These are phyloP conservation scores for Lepus townsendii DNA, from an alignment of 2,797 vertebrate species.

Conservation along the genomic window DNA sequence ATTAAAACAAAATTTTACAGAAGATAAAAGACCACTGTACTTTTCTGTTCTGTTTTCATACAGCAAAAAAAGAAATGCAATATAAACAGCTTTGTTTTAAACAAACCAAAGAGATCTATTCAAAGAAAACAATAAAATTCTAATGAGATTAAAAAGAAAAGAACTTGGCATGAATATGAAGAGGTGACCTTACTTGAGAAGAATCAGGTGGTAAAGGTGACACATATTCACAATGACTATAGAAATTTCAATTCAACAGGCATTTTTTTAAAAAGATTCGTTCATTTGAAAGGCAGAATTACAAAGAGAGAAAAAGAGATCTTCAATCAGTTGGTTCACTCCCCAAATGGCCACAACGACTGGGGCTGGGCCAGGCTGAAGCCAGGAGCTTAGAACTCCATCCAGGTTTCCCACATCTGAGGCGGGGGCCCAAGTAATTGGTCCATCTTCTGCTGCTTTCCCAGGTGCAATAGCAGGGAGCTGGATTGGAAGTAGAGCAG, in stretches of 20 bases:
- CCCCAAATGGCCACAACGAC: too few relatives aligned
- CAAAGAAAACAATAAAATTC: neutral
- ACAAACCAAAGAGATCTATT: neutral
- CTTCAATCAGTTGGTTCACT: too few relatives aligned
- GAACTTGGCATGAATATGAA: neutral
- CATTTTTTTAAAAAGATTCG: neutral
- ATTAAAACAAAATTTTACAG: conserved; percentile 4
- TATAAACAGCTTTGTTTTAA: conserved; percentile 1
- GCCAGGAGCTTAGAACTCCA: too few relatives aligned
- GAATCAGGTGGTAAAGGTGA: neutral
- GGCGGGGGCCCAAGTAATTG: too few relatives aligned
- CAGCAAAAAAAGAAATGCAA: neutral
- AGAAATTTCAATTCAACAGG: conserved; percentile 8
- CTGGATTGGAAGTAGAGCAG: too few relatives aligned
- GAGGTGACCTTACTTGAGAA: conserved; percentile 22
- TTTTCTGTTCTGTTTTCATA: conserved; percentile 12
- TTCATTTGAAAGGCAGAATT: too few relatives aligned
- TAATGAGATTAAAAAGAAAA: neutral
- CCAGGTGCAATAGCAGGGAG: too few relatives aligned
- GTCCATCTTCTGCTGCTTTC: too few relatives aligned
- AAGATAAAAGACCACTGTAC: neutral
- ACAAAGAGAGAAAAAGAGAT: too few relatives aligned
- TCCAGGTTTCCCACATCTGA: too few relatives aligned
- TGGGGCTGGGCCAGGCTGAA: too few relatives aligned
- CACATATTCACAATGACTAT: conserved; percentile 6